phyloP scores from a whole-genome alignment of 2,797 vertebrate genomes.

The Zenarchopterus dispar region DNA sequence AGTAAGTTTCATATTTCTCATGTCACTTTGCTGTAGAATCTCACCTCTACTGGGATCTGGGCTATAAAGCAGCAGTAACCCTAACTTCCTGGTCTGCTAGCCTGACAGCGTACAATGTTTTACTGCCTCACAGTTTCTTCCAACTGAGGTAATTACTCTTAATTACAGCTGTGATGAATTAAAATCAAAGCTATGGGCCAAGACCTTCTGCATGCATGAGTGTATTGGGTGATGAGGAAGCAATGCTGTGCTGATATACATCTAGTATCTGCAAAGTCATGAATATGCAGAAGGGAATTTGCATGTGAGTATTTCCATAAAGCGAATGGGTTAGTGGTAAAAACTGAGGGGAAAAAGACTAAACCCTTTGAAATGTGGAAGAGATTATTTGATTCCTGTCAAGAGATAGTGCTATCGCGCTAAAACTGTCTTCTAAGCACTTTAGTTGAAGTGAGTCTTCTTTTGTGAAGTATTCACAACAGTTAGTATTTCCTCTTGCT shows the following conservation, averaged over 20 bases:
- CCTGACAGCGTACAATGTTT: constrained; percentile 30
- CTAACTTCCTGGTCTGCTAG: constrained; percentile 24
- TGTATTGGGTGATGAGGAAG: constrained; percentile 1
- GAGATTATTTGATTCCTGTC: constrained; percentile 43
- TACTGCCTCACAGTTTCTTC: constrained; percentile 44
- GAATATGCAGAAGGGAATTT: constrained; percentile 60
- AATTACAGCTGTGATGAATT: constrained; percentile 60
- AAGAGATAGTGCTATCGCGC: constrained; percentile 18
- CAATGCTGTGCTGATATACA: constrained; percentile 31
- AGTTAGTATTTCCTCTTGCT: too few species aligned
- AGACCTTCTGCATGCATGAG: constrained; percentile 10
- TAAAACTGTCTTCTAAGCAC: too few species aligned
- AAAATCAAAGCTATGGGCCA: constrained; percentile 42
- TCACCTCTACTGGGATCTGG: constrained; percentile 12
- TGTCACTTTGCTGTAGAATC: constrained; percentile 26
- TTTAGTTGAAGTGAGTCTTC: too few species aligned
- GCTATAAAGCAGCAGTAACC: constrained; percentile 28
- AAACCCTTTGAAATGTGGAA: constrained; percentile 50
- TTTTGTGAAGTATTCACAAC: too few species aligned
- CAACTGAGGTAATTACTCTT: constrained; percentile 65
- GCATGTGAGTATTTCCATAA: constrained; percentile 37
- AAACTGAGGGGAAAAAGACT: constrained; percentile 7
- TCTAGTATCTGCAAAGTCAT: constrained; percentile 36
- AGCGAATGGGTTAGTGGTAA: constrained; percentile 31
- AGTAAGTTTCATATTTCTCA: constrained; percentile 33